Base-by-base conservation (phyloP, 1,140 invertebrate genomes). In the Calycopis cecrops region DNA sequence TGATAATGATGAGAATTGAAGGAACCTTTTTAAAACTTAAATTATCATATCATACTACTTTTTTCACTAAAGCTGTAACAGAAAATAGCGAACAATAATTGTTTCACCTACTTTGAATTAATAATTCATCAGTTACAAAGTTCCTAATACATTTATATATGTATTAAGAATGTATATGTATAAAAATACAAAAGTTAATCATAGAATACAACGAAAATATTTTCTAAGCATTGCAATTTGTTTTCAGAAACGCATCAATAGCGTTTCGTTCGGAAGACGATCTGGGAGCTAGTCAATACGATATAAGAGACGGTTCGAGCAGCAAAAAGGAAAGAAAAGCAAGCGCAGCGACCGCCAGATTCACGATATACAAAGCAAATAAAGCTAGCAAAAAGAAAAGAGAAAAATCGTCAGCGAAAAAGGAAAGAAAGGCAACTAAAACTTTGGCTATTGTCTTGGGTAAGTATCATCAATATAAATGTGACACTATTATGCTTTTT, bases 341-440 rank as follows among this genome's bases (percentile, higher is more conserved):
- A 4, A 85, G 80, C 35, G 88, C 89, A 16, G 76, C 90, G 0
- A 91, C 91, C 3, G 92, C 92, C n/a, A 91, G 95, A 69, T 97
- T 97, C 83, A 96, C 95, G 56, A 96, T 97, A 76, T 96, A 96
- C 81, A 97, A 96, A 87, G 94, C 95, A 16, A 95, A 96, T 88
- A 97, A 98, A 88, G 95, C 95, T n/a, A 97, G 95, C 76, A 93
- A 94, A 82, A 98, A 96, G 90, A 98, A 97, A 90, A 91, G 96
- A 38, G 96, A 98, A 75, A 98, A 97, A 76, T 97, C 96, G 17
- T 97, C 96, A 0, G 97, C 96, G 1, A 97, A 96, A 79, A 96
- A 96, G 76, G 98, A 99, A 81, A 92, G 97, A 59, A 99, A 99
- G 88, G 98, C 98, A n/a, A 99, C 98, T 4, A 99, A 99, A 90